Base-by-base conservation (phyloP, 2,888 invertebrate genomes). In the Lasioglossum oenotherae region DNA sequence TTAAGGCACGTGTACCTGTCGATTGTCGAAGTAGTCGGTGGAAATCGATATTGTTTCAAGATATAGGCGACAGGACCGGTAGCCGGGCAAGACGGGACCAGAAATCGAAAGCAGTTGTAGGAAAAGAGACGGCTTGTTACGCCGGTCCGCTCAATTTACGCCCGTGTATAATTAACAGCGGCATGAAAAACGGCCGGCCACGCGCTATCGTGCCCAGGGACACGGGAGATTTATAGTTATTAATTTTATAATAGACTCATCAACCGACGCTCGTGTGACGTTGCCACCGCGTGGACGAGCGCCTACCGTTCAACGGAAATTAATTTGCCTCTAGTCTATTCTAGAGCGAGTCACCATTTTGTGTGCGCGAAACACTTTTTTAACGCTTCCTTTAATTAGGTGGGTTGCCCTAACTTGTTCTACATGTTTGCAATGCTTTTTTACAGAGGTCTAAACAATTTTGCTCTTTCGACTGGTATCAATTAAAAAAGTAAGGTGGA, bases 201-300 rank as follows among this genome's bases (percentile, higher is more conserved):
- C 94, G 93, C 93, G 94, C 93, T 94, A 93, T 92, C 92, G 92
- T 92, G 87, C 87, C 35, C 84, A 80, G 78, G 80, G 84, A 88
- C 83, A 84, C 86, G 57, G 71, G 86, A 92, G 93, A 94, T 94
- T 94, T 94, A 94, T 93, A 93, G 93, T 94, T 93, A 94, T 94
- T 94, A 93, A 94, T 94, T 94, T 93, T 93, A 92, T 93, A 94
- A 94, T 93, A 92, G 93, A 93, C 93, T 92, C 92, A 93, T 94
- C 93, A 93, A 91, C 89, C 57, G 73, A 78, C 75, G 71, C 19
- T 80, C 80, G 81, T 67, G 81, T 71, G 80, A 80, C 86, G 82
- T 77, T 80, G 80, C 67, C 77, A 69, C 80, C 74, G 75, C 74
- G 75, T 75, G 73, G 71, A 60, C 77, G 78, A 85, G 87, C 84